Percentiles rank a stretch among this genome's conserved stretches.
These are phyloP conservation scores for Hepsetus odoe DNA, from an alignment of 2,113 vertebrate species.

Conservation along the genomic window DNA sequence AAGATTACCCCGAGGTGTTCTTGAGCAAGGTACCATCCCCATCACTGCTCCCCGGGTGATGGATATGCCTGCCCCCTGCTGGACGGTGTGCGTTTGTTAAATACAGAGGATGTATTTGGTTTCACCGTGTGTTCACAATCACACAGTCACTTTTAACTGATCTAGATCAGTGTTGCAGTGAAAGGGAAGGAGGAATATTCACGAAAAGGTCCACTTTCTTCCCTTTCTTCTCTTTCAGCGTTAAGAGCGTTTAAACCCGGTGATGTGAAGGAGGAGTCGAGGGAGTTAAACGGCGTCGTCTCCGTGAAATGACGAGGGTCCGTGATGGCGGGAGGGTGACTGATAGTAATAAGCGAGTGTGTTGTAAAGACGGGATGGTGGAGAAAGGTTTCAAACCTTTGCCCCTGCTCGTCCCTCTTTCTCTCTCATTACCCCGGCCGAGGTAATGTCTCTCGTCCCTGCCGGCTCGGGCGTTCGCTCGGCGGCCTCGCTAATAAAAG, in stretches of 20 bases:
- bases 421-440: slow-evolving; percentile 52
- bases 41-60: too few relatives aligned
- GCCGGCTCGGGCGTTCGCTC: slow-evolving; percentile 38
- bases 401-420: background rate
- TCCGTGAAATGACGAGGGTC: slow-evolving; percentile 4
- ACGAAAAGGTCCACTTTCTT: too few relatives aligned
- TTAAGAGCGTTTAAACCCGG: background rate
- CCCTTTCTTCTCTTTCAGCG: too few relatives aligned
- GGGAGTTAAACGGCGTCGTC: slow-evolving; percentile 6
- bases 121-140: too few relatives aligned
- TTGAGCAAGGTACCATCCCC: too few relatives aligned
- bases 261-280: background rate
- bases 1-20: too few relatives aligned
- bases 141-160: too few relatives aligned
- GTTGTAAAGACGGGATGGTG: slow-evolving; percentile 29
- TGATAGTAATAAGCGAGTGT: slow-evolving; percentile 52
- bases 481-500: slow-evolving; percentile 59
- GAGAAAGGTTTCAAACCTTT: slow-evolving; percentile 32
- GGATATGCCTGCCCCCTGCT: too few relatives aligned
- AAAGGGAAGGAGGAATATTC: too few relatives aligned
- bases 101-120: too few relatives aligned
- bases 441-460: slow-evolving; percentile 22
- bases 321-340: slow-evolving; percentile 46
- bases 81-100: too few relatives aligned
- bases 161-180: too few relatives aligned